A percentile compares a stretch with the other conserved stretches of the same genome.
These are phyloP conservation scores for Cinclus cinclus DNA, from an alignment of 2,113 vertebrate genomes.

Conservation along the genomic window DNA sequence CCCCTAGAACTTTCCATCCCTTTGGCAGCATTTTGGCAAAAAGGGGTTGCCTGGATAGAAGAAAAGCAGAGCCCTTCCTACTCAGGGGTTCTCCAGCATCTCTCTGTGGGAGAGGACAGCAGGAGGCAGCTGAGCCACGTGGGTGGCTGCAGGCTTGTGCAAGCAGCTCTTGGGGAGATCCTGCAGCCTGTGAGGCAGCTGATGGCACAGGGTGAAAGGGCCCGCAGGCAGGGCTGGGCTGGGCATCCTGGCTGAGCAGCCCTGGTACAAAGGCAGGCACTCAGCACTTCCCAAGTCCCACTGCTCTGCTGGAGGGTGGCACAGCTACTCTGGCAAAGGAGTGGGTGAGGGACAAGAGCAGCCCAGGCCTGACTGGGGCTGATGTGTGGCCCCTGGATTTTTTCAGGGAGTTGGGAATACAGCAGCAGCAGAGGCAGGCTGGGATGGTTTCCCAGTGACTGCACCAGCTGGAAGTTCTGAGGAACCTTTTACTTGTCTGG, in stretches of 20 bases:
- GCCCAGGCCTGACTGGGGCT: rapidly evolving
- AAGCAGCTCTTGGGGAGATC: background rate
- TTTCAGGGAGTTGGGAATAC: background rate
- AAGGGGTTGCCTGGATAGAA: background rate
- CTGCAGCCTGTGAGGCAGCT: background rate
- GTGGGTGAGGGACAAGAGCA: background rate
- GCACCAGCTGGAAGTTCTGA: background rate
- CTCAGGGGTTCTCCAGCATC: background rate
- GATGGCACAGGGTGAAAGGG: background rate
- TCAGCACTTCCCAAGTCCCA: background rate
- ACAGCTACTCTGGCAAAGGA: background rate
- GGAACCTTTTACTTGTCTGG: background rate
- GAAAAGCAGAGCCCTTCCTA: background rate
- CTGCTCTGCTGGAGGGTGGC: background rate
- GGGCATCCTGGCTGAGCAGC: background rate
- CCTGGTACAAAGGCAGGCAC: background rate
- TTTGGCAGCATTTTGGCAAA: background rate
- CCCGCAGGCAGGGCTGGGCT: background rate
- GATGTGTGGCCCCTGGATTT: no score
- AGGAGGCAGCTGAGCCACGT: background rate
- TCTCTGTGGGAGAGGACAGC: background rate
- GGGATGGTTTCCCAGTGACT: background rate
- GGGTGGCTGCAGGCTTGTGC: background rate
- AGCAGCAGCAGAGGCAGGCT: background rate
- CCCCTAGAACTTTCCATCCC: background rate